Conservation (phyloP, 2,797 vertebrate species). For the Crypturellus tataupa region DNA sequence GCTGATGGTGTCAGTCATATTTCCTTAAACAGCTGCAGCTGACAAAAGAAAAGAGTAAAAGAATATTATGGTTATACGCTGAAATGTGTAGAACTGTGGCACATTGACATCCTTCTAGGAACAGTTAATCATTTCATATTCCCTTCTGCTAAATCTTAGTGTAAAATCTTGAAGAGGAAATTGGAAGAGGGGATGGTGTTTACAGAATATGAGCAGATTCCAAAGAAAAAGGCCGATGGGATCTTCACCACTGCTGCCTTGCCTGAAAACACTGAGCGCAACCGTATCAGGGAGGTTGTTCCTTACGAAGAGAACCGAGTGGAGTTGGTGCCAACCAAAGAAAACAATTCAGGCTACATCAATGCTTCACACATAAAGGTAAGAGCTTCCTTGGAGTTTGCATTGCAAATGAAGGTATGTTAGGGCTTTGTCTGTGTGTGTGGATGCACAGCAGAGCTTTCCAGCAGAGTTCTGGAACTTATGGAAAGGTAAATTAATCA, state of each 20-base stretch:
- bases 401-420: neutral
- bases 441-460: neutral
- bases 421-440: neutral
- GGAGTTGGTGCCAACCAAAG: conserved; percentile 95
- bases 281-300: conserved; percentile 92
- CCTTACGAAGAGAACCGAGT: conserved; percentile 96
- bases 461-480: neutral
- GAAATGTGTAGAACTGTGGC: neutral
- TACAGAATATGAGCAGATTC: conserved; percentile 95
- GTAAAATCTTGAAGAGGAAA: conserved; percentile 91
- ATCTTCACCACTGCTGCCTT: conserved; percentile 87
- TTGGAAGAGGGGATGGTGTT: conserved; percentile 94
- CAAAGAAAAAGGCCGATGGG: conserved; percentile 90
- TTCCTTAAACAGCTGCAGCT: neutral
- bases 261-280: conserved; percentile 92
- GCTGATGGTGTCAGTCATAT: neutral
- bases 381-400: neutral
- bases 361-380: conserved; percentile 98
- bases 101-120: neutral
- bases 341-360: conserved; percentile 96
- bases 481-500: neutral
- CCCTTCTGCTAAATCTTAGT: conserved; percentile 80
- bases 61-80: neutral
- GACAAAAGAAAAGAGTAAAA: neutral
- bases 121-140: neutral